Evolutionary conservation across 1,140 invertebrate genomes (phyloP).

Genomic region (Hylyphantes graminicola): DNA sequence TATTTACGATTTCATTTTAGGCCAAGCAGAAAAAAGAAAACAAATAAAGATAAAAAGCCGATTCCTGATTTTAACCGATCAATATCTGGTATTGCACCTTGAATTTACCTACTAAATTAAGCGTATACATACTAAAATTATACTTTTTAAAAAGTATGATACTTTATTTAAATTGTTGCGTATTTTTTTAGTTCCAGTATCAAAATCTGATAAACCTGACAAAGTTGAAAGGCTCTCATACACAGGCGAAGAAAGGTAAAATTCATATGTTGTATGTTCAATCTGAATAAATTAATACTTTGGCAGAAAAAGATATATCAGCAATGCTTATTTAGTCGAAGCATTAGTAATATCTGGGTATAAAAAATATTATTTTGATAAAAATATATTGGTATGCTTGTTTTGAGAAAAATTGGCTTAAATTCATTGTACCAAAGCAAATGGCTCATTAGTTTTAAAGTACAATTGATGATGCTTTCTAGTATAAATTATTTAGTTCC

Average conservation of each 20-base stretch:
- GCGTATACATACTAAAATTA: not conserved
- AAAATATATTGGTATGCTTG: too few relatives aligned
- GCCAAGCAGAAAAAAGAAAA: slow-evolving; percentile 50
- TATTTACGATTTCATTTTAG: slow-evolving; percentile 21
- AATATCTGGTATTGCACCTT: slow-evolving; percentile 45
- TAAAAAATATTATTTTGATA: too few relatives aligned
- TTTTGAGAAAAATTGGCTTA: too few relatives aligned
- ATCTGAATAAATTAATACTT: too few relatives aligned
- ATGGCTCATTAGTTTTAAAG: too few relatives aligned
- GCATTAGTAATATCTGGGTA: too few relatives aligned
- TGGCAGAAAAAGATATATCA: too few relatives aligned
- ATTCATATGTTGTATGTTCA: not conserved
- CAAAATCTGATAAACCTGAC: slow-evolving; percentile 64
- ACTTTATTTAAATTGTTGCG: slow-evolving; percentile 1
- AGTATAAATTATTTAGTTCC: too few relatives aligned
- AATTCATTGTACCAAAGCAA: too few relatives aligned
- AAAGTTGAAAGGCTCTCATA: slow-evolving; percentile 63
- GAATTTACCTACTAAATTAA: too few relatives aligned
- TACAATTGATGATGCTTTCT: too few relatives aligned
- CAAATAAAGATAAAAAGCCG: slow-evolving; percentile 15
- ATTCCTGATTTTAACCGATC: slow-evolving; percentile 45
- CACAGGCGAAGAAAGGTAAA: slow-evolving; percentile 68
- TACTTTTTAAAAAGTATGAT: slow-evolving; percentile 28
- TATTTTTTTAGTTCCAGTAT: slow-evolving; percentile 76
- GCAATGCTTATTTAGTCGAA: too few relatives aligned